Evolutionary conservation across 2,113 vertebrate species (phyloP).

Genomic region (Kryptolebias marmoratus): DNA sequence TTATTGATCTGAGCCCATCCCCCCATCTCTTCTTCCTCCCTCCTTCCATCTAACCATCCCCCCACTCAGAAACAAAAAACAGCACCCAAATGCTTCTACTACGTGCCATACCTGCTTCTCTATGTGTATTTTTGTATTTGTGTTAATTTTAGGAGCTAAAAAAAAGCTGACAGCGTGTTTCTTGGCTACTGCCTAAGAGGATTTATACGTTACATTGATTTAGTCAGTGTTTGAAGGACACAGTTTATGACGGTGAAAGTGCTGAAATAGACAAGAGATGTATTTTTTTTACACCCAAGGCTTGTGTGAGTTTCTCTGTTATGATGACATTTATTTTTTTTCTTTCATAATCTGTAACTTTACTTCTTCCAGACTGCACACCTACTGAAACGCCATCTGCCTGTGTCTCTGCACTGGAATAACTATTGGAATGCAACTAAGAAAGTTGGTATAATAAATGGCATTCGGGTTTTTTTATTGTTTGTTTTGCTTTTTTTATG

Average conservation of each 20-base stretch:
- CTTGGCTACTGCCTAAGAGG: constrained; percentile 34
- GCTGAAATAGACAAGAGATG: constrained; percentile 30
- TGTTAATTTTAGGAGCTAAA: constrained; percentile 34
- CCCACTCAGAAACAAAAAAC: constrained; percentile 20
- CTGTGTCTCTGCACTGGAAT: no score
- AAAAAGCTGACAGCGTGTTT: constrained; percentile 45
- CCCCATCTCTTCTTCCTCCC: constrained; percentile 23
- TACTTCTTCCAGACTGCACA: no score
- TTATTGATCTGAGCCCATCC: constrained; percentile 55
- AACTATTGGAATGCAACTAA: no score
- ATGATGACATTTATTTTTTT: constrained; percentile 39
- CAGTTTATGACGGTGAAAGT: constrained; percentile 49
- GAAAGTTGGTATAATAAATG: no score
- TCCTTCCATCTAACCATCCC: constrained; percentile 42
- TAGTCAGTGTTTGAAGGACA: constrained; percentile 35
- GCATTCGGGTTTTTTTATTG: no score
- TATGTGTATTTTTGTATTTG: constrained; percentile 5
- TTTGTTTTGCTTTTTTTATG: no score
- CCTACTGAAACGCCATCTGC: no score
- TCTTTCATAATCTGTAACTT: constrained; percentile 9
- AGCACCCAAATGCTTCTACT: constrained; percentile 16
- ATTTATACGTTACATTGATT: constrained; percentile 47
- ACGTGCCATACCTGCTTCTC: constrained; percentile 31
- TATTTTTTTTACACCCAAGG: background rate
- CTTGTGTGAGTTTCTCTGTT: constrained; percentile 15